phyloP scores from a whole-genome alignment of 1,140 invertebrate genomes.

The Drosophila novamexicana region DNA sequence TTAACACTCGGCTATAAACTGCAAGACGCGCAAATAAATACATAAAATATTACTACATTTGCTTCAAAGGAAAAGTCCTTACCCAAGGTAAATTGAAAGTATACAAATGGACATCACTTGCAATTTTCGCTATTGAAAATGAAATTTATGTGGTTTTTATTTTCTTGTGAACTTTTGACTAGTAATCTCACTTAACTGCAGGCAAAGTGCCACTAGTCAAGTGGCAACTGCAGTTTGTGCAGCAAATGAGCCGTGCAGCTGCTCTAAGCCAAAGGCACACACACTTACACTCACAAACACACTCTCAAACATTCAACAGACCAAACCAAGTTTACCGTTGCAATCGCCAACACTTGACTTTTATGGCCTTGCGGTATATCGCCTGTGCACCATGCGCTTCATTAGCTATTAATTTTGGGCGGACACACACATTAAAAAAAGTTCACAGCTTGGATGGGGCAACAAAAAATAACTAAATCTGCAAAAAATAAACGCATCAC shows the following conservation, averaged over 20 bases:
- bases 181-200: conserved; percentile 17
- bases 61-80: conserved; percentile 34
- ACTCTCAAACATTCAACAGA: conserved; percentile 1
- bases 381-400: conserved; percentile 54
- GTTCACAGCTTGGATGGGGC: not conserved
- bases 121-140: conserved; percentile 45
- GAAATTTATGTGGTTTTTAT: conserved; percentile 73
- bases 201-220: conserved; percentile 20
- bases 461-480: not conserved
- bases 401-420: conserved; percentile 73
- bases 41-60: not conserved
- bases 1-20: conserved; percentile 33
- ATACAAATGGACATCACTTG: conserved; percentile 62
- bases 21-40: conserved; percentile 1
- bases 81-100: conserved; percentile 28
- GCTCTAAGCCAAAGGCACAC: conserved; percentile 13
- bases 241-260: conserved; percentile 67
- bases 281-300: not conserved
- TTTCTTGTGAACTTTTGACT: conserved; percentile 45
- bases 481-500: conserved; percentile 3
- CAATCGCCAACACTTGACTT: conserved; percentile 55
- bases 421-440: conserved; percentile 1
- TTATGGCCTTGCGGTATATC: conserved; percentile 53
- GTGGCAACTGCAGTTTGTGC: conserved; percentile 43
- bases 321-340: conserved; percentile 20